phyloP scores from a whole-genome alignment of 2,797 vertebrate species.

The Apodemus agrarius region DNA sequence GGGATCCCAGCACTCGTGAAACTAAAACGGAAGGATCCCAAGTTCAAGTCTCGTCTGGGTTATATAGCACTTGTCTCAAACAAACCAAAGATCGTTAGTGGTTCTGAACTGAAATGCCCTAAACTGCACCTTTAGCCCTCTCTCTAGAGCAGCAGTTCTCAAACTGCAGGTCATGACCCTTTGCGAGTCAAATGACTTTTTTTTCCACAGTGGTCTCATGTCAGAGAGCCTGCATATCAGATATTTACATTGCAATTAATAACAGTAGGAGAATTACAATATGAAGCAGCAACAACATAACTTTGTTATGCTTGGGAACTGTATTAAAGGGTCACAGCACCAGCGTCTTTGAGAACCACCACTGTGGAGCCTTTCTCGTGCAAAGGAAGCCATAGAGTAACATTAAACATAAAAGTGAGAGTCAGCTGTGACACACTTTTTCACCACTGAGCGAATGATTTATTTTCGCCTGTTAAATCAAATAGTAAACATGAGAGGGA shows the following conservation, averaged over 20 bases:
- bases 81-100: neutral
- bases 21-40: neutral
- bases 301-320: neutral
- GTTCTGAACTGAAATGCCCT: neutral
- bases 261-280: neutral
- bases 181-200: neutral
- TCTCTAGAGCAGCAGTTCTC: neutral
- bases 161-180: neutral
- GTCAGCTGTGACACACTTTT: neutral
- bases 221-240: neutral
- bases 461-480: neutral
- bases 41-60: neutral
- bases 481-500: slow-evolving; percentile 10
- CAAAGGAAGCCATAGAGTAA: neutral
- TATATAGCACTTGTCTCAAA: neutral
- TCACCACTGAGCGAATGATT: neutral
- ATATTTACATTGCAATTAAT: neutral
- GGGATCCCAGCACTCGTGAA: neutral
- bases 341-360: neutral
- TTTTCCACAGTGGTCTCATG: neutral
- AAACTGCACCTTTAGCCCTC: neutral
- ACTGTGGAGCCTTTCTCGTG: neutral
- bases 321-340: neutral
- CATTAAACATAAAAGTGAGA: neutral
- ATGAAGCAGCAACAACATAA: neutral